Evolutionary conservation across 2,797 vertebrate species (phyloP).

Genomic region (Sebastes oblongus): DNA sequence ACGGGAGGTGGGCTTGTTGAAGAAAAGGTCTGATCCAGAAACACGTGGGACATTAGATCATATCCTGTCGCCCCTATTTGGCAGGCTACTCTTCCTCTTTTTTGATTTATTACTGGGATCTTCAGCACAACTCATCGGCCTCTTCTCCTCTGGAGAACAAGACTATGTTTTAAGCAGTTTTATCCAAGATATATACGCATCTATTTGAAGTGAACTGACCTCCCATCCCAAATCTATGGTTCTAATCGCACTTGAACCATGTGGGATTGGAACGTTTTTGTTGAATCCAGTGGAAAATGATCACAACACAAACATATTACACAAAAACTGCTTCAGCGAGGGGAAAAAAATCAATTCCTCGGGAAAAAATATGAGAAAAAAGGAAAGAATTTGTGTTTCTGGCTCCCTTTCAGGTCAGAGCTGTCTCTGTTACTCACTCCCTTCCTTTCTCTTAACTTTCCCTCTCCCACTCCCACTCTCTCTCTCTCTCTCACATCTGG

Average conservation of each 20-base stretch:
- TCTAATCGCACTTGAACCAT: conserved; percentile 6
- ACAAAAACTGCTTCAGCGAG: conserved; percentile 43
- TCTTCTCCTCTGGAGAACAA: not conserved
- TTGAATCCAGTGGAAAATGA: conserved; percentile 13
- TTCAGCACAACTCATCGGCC: conserved; percentile 14
- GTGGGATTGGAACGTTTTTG: not conserved
- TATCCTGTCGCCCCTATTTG: conserved; percentile 42
- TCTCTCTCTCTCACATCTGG: conserved; percentile 84
- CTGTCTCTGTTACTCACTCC: conserved; percentile 56
- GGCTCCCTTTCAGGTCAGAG: conserved; percentile 71
- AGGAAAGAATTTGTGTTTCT: conserved; percentile 79
- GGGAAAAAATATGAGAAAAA: conserved; percentile 24
- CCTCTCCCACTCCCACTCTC: conserved; percentile 59
- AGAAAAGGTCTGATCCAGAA: conserved; percentile 17
- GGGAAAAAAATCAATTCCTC: conserved; percentile 1
- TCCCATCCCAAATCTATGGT: not conserved
- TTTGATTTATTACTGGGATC: conserved; percentile 17
- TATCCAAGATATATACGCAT: not conserved
- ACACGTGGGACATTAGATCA: conserved; percentile 53
- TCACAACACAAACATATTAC: conserved; percentile 4
- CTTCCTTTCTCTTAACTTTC: conserved; percentile 55
- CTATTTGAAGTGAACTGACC: not conserved
- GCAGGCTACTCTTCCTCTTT: conserved; percentile 17
- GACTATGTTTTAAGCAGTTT: not conserved
- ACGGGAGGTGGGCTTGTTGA: conserved; percentile 11